phyloP scores from a whole-genome alignment of 2,113 vertebrate genomes.

The Microcebus tavaratra region DNA sequence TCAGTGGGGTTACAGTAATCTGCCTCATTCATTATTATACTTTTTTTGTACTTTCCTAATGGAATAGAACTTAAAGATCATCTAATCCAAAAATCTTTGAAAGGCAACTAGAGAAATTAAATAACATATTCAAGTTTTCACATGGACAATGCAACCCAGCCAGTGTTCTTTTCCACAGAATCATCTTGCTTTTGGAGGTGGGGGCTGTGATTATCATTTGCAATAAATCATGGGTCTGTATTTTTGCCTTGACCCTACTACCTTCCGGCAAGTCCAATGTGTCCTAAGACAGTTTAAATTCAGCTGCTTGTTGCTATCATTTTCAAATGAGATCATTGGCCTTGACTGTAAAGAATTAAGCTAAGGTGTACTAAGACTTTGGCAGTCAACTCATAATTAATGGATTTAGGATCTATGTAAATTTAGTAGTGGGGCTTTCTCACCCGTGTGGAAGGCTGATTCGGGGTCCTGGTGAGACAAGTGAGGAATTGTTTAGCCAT shows the following conservation, averaged over 20 bases:
- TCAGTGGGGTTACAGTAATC: background rate
- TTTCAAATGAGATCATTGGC: background rate
- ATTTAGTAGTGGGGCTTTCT: background rate
- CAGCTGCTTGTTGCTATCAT: background rate
- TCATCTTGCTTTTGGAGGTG: background rate
- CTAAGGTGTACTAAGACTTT: background rate
- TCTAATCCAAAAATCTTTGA: background rate
- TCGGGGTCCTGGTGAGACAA: background rate
- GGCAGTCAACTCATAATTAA: background rate
- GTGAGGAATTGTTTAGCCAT: background rate
- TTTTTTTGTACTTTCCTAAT: background rate
- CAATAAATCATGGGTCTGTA: background rate
- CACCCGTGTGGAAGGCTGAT: background rate
- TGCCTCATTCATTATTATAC: background rate
- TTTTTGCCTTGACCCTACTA: background rate
- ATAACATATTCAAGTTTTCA: background rate
- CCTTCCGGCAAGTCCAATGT: background rate
- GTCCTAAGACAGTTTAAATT: slow-evolving; percentile 19
- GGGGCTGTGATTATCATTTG: background rate
- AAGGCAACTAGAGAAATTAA: background rate
- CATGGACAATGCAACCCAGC: background rate
- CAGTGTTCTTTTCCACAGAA: background rate
- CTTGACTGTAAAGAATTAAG: background rate
- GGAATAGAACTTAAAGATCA: slow-evolving; percentile 10
- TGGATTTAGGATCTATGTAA: background rate